phyloP scores from a whole-genome alignment of 2,113 vertebrate species.

The Pangasianodon gigas region DNA sequence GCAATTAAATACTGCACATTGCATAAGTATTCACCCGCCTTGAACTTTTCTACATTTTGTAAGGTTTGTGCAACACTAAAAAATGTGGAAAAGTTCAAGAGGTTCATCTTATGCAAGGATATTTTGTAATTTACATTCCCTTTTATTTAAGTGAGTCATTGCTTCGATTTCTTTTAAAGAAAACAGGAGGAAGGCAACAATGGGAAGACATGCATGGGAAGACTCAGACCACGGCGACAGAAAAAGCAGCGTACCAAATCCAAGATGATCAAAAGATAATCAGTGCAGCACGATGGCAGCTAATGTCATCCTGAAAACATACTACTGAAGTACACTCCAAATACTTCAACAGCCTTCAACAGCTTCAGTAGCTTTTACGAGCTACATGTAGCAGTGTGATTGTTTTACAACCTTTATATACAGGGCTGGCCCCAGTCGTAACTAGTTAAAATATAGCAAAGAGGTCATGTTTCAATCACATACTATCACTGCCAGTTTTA shows the following conservation, averaged over 20 bases:
- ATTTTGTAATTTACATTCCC: background rate
- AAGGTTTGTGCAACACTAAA: background rate
- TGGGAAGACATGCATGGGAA: conserved; percentile 60
- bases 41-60: background rate
- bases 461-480: background rate
- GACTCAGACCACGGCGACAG: conserved; percentile 26
- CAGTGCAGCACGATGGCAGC: background rate
- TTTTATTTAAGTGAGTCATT: background rate
- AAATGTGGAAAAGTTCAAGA: background rate
- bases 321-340: background rate
- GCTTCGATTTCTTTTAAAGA: conserved; percentile 43
- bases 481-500: background rate
- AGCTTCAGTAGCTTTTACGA: background rate
- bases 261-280: background rate
- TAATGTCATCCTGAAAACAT: background rate
- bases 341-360: background rate
- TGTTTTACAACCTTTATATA: background rate
- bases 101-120: background rate
- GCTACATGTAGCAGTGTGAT: background rate
- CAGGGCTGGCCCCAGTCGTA: background rate
- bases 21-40: background rate
- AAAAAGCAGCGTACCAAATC: conserved; percentile 1
- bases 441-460: background rate
- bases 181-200: conserved; percentile 50
- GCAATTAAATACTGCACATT: background rate